Base-by-base conservation (phyloP, 2,888 invertebrate species). In the Nowickia ferox region DNA sequence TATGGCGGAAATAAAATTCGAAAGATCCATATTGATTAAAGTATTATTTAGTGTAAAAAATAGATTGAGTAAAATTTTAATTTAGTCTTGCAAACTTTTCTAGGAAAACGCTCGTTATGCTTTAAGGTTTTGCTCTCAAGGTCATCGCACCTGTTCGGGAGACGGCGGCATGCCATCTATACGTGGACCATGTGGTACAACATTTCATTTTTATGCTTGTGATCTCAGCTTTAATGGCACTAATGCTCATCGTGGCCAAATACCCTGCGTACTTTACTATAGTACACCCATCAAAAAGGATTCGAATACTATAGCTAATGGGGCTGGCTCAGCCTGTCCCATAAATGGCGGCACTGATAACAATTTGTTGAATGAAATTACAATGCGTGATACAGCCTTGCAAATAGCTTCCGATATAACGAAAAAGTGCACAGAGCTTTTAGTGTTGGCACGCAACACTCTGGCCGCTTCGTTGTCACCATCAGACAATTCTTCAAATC, bases 211-310 rank as follows among this genome's bases (percentile, higher is more conserved):
- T 92, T 96, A 96, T 42, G 96, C 98, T 1, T 98, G 98, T 92
- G 97, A 98, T 13, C 94, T 98, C 61, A 98, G 98, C 92, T 97
- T 97, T 91, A 98, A 99, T 92, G 99, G 99, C n/a, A 99, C 99
- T 0, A 98, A 98, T 9, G 95, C 98, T 87, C 96, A 97, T 0
- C 94, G 99, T 75, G 99, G 99, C 11, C 99, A 99, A 93, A 96
- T 99, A 90, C 99, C 99, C 0, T 96, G 97, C 90, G 95, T 99
- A 66, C 94, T 99, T 17, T 99, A 99, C 91, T 93, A 92, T 61
- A 93, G 93, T 77, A 92, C 92, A 15, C 93, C 93, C 1, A 83
- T 92, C 1, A 93, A 92, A 53, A 90, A 88, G 59, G 92, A 93
- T 57, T 84, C 88, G 8, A 86, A 89, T 57, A 76, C 85, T 3